Percentiles rank a stretch among this genome's conserved stretches.
Conservation (phyloP, 2,797 vertebrate species). For the Micropoecilia bifurca region DNA sequence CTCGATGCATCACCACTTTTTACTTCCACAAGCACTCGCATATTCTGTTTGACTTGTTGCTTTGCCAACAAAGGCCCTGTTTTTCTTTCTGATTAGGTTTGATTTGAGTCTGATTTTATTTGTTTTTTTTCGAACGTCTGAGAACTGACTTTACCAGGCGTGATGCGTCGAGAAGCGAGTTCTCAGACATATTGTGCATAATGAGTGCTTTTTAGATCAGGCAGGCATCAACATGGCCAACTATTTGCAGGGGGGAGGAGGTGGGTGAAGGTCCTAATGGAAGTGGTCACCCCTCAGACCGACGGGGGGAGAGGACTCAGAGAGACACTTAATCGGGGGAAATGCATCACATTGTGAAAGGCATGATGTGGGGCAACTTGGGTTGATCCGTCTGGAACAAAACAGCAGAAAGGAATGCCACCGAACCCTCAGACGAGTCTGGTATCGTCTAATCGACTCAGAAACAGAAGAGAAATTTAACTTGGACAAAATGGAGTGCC, state of each 20-base stretch:
- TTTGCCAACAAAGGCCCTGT: constrained; percentile 22
- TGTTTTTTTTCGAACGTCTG: constrained; percentile 58
- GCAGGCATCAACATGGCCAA: constrained; percentile 98
- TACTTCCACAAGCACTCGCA: constrained; percentile 64
- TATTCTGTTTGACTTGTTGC: constrained; percentile 28
- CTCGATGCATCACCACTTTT: constrained; percentile 54
- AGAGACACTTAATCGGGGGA: constrained; percentile 79
- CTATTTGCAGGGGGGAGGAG: constrained; percentile 73
- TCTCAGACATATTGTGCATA: constrained; percentile 70
- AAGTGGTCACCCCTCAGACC: constrained; percentile 95
- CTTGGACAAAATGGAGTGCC: constrained; percentile 75
- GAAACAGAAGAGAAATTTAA: constrained; percentile 32
- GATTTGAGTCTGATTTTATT: constrained; percentile 22
- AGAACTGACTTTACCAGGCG: constrained; percentile 80
- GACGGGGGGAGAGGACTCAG: constrained; percentile 69
- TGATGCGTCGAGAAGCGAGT: constrained; percentile 73
- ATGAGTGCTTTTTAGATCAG: constrained; percentile 74
- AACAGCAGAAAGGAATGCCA: constrained; percentile 35
- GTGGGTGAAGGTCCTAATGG: constrained; percentile 86
- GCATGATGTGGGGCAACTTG: constrained; percentile 79
- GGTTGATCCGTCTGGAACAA: constrained; percentile 35
- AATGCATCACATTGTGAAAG: constrained; percentile 84
- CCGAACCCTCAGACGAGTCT: constrained; percentile 30
- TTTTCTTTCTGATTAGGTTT: constrained; percentile 31
- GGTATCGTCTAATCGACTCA: constrained; percentile 36